phyloP scores from a whole-genome alignment of 2,888 invertebrate genomes.

The Bursaphelenchus okinawaensis region DNA sequence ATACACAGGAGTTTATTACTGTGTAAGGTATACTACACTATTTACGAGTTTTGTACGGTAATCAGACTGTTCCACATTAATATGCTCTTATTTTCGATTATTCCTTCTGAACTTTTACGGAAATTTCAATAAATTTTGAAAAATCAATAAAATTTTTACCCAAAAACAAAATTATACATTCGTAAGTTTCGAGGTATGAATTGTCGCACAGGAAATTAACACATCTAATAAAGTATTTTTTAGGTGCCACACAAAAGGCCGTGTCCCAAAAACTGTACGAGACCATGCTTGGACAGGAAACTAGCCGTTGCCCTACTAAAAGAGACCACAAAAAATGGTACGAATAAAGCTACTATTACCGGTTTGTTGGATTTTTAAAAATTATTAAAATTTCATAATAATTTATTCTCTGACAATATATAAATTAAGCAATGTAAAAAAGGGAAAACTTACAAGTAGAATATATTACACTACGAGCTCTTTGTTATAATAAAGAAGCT shows the following conservation, averaged over 20 bases:
- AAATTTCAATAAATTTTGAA: background rate
- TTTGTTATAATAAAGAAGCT: too few species aligned
- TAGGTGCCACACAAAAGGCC: background rate
- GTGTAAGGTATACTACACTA: background rate
- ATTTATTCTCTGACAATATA: too few species aligned
- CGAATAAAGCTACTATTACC: background rate
- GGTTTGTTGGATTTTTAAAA: too few species aligned
- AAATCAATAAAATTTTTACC: background rate
- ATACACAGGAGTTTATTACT: background rate
- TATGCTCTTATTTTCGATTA: background rate
- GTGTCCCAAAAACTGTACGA: background rate
- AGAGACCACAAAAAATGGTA: constrained; percentile 2
- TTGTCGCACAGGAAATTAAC: too few species aligned
- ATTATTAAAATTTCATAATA: too few species aligned
- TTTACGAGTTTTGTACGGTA: background rate
- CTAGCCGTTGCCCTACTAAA: background rate
- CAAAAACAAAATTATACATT: background rate
- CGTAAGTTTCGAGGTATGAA: too few species aligned
- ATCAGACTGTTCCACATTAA: too few species aligned
- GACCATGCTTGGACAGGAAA: background rate
- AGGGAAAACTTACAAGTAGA: background rate
- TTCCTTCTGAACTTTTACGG: background rate
- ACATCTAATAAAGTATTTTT: too few species aligned
- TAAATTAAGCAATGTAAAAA: too few species aligned
- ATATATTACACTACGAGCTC: background rate